Conservation (phyloP, 2,888 invertebrate genomes). For the Drosophila lutescens region DNA sequence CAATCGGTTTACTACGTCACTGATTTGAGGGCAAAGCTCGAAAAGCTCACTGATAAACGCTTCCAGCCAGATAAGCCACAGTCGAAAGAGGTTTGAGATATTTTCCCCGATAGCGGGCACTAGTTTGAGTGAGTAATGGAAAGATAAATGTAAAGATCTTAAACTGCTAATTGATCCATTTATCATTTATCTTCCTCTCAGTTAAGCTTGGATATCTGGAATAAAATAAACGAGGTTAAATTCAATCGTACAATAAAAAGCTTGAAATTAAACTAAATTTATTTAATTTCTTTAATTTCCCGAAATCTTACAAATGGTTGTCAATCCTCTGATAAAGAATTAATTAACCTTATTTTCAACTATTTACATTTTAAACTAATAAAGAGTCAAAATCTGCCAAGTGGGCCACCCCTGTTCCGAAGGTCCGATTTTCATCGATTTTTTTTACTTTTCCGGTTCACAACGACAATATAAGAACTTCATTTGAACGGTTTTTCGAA, state of each 20-base stretch:
- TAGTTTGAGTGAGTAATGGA: background rate
- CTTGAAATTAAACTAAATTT: background rate
- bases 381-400: too few relatives aligned
- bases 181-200: background rate
- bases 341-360: too few relatives aligned
- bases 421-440: too few relatives aligned
- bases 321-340: too few relatives aligned
- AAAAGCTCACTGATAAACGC: conserved; percentile 53
- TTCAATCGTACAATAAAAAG: background rate
- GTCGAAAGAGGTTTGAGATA: conserved; percentile 13
- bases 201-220: background rate
- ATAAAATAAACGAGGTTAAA: background rate
- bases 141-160: conserved; percentile 9
- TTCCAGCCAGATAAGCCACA: conserved; percentile 15
- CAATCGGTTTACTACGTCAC: conserved; percentile 66
- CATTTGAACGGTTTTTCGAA: too few relatives aligned
- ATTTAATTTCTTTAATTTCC: too few relatives aligned
- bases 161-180: conserved; percentile 1
- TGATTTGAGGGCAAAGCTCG: conserved; percentile 36
- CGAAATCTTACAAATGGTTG: too few relatives aligned
- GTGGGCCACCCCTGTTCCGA: too few relatives aligned
- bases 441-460: too few relatives aligned
- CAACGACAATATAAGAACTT: too few relatives aligned
- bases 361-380: too few relatives aligned
- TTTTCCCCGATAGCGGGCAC: conserved; percentile 1